phyloP scores from a whole-genome alignment of 2,797 vertebrate genomes.

The Oreonectes daqikongensis region DNA sequence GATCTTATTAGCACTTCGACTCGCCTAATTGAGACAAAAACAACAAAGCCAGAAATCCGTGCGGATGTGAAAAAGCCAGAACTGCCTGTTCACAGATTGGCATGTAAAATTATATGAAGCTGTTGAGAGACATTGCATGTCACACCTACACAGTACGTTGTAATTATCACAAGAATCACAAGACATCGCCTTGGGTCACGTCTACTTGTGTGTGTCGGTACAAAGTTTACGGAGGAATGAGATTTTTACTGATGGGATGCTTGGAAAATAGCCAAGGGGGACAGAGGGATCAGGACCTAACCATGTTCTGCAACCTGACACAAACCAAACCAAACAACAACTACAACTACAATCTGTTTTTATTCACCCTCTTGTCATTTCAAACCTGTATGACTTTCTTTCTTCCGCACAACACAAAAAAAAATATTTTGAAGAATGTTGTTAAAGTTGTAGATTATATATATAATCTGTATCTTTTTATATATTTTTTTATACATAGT shows the following conservation, averaged over 20 bases:
- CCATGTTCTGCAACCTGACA: conserved; percentile 74
- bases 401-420: too few relatives aligned
- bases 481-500: too few relatives aligned
- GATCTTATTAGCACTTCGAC: conserved; percentile 32
- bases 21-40: conserved; percentile 30
- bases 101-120: conserved; percentile 60
- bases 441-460: too few relatives aligned
- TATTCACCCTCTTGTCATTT: too few relatives aligned
- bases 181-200: conserved; percentile 69
- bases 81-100: conserved; percentile 24
- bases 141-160: conserved; percentile 70
- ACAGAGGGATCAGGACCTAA: conserved; percentile 66
- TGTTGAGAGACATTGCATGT: conserved; percentile 69
- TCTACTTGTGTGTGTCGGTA: conserved; percentile 58
- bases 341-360: too few relatives aligned
- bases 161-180: conserved; percentile 67
- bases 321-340: conserved; percentile 69
- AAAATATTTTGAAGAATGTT: too few relatives aligned
- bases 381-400: too few relatives aligned
- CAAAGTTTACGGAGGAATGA: conserved; percentile 32
- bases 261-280: conserved; percentile 48
- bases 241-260: background rate
- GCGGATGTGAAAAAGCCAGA: conserved; percentile 29
- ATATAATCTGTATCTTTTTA: too few relatives aligned
- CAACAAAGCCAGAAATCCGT: conserved; percentile 29